Percentiles rank a stretch among this genome's conserved stretches.
These are phyloP conservation scores for Dicranocentrus wangi DNA, from an alignment of 2,888 invertebrate species.

Conservation along the genomic window DNA sequence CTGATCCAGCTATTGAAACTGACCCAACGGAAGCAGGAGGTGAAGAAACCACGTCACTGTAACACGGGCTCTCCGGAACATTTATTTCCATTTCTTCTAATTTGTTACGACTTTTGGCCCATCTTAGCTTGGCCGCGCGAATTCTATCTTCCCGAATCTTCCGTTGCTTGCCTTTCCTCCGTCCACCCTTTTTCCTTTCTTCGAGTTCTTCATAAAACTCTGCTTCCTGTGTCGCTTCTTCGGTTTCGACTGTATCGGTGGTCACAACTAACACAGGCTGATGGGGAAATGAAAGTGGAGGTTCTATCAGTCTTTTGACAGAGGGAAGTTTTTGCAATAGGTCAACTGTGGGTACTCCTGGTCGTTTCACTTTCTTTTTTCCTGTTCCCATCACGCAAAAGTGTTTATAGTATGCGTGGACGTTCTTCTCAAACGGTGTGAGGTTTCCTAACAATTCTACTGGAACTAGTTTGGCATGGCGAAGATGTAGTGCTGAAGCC, in stretches of 20 bases:
- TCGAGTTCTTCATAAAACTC: neutral
- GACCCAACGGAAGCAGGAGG: neutral
- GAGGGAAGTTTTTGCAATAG: conserved; percentile 5
- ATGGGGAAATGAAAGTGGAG: neutral
- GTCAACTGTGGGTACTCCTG: neutral
- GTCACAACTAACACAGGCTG: neutral
- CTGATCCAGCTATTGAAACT: neutral
- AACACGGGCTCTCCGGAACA: too few relatives aligned
- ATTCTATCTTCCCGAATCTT: neutral
- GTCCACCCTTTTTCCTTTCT: neutral
- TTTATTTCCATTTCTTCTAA: too few relatives aligned
- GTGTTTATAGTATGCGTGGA: conserved; percentile 9
- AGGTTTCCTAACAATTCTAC: neutral
- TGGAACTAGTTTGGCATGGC: conserved; percentile 19
- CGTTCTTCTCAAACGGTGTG: conserved; percentile 19
- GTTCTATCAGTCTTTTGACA: conserved; percentile 11
- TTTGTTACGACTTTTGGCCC: neutral
- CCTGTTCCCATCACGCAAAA: neutral
- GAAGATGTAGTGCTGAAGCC: conserved; percentile 19
- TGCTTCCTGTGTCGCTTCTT: neutral
- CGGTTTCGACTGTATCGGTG: neutral
- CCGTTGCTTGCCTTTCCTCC: neutral
- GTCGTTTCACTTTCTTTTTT: neutral
- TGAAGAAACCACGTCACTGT: too few relatives aligned
- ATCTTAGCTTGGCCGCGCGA: conserved; percentile 5